Evolutionary conservation across 2,113 vertebrate genomes (phyloP).

Genomic region (Desmodus rotundus): DNA sequence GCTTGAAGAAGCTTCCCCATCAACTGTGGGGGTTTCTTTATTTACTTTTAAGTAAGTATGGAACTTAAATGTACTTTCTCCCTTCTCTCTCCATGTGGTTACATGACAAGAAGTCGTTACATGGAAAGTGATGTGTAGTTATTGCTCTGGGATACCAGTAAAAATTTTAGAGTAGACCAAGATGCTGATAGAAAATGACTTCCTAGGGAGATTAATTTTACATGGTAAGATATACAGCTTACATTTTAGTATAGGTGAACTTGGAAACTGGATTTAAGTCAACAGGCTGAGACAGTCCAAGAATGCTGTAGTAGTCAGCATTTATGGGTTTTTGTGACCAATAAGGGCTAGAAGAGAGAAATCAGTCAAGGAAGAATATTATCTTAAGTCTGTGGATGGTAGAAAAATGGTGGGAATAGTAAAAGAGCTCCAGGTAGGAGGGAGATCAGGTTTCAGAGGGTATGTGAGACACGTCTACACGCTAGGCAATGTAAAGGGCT

Average conservation of each 20-base stretch:
- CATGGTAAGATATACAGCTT: not conserved
- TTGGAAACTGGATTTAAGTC: not conserved
- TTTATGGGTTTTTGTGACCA: not conserved
- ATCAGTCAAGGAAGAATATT: not conserved
- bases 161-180: not conserved
- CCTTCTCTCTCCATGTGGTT: not conserved
- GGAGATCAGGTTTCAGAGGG: not conserved
- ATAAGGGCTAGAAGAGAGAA: not conserved
- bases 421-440: not conserved
- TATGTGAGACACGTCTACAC: not conserved
- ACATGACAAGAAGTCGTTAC: not conserved
- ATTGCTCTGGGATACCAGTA: not conserved
- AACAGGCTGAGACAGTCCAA: not conserved
- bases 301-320: not conserved
- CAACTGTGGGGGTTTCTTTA: not conserved
- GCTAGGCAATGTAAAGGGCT: not conserved
- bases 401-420: not conserved
- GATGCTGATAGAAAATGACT: not conserved
- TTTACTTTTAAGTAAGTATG: not conserved
- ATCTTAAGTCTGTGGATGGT: not conserved
- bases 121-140: not conserved
- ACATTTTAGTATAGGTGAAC: not conserved
- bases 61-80: not conserved
- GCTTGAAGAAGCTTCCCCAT: not conserved
- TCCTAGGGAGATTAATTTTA: not conserved